Evolutionary conservation across 2,113 vertebrate genomes (phyloP).

Genomic region (Burhinus bistriatus): DNA sequence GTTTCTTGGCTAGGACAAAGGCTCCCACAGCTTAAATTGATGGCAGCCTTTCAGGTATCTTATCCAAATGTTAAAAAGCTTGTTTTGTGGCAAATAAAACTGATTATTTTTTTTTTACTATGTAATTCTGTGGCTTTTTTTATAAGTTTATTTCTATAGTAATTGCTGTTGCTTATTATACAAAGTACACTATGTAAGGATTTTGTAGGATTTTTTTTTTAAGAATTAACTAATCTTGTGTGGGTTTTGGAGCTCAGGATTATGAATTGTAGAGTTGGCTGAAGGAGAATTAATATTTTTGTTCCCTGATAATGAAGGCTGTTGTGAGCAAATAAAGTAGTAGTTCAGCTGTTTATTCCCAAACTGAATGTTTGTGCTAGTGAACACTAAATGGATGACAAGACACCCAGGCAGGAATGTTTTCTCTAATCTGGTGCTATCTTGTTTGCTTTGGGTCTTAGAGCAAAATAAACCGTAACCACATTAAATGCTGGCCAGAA

Average conservation of each 20-base stretch:
- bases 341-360: background rate
- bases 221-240: background rate
- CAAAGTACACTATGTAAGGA: background rate
- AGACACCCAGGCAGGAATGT: background rate
- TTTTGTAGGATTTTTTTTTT: background rate
- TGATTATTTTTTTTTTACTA: background rate
- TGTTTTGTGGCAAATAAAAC: background rate
- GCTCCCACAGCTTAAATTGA: background rate
- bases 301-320: background rate
- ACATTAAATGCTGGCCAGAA: background rate
- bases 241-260: background rate
- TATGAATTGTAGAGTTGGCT: background rate
- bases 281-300: background rate
- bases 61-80: background rate
- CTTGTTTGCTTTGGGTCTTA: background rate
- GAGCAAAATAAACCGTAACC: background rate
- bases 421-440: slow-evolving; percentile 4
- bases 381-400: background rate
- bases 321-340: background rate
- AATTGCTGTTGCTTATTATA: background rate
- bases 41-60: background rate
- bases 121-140: background rate
- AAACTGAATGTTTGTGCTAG: background rate
- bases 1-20: background rate
- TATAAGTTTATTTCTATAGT: background rate